Conservation (phyloP, 2,113 vertebrate species). For the Fregata magnificens region DNA sequence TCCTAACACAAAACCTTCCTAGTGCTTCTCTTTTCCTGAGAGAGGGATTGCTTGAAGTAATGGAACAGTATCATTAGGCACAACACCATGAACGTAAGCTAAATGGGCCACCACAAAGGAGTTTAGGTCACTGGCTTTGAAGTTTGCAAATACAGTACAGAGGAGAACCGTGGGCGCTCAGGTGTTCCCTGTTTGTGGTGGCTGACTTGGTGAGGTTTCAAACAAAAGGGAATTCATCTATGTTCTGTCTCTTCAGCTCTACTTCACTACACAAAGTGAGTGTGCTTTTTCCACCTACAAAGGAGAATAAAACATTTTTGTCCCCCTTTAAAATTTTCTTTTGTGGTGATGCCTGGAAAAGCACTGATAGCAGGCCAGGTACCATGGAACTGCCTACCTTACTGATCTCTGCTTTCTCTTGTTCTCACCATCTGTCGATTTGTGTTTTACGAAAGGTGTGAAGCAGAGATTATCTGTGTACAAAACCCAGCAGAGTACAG, state of each 20-base stretch:
- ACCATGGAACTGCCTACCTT: not conserved
- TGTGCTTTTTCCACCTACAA: not conserved
- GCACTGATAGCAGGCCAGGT: accelerated
- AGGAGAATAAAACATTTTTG: not conserved
- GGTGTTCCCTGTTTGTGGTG: not conserved
- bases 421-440: not conserved
- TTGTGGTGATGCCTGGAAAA: not conserved
- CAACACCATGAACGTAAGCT: not conserved
- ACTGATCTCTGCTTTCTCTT: not conserved
- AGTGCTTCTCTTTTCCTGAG: not conserved
- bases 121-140: not conserved
- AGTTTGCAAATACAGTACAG: not conserved
- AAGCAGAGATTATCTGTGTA: not conserved
- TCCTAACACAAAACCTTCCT: not conserved
- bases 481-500: not conserved
- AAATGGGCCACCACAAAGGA: not conserved
- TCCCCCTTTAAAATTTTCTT: not conserved
- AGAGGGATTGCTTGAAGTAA: not conserved
- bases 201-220: not conserved
- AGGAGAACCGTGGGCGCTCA: accelerated
- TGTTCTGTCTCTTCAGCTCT: not conserved
- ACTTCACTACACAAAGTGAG: not conserved
- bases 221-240: not conserved
- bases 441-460: not conserved
- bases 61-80: not conserved